Conservation (phyloP, 1,140 invertebrate species). For the Drosophila prosaltans region DNA sequence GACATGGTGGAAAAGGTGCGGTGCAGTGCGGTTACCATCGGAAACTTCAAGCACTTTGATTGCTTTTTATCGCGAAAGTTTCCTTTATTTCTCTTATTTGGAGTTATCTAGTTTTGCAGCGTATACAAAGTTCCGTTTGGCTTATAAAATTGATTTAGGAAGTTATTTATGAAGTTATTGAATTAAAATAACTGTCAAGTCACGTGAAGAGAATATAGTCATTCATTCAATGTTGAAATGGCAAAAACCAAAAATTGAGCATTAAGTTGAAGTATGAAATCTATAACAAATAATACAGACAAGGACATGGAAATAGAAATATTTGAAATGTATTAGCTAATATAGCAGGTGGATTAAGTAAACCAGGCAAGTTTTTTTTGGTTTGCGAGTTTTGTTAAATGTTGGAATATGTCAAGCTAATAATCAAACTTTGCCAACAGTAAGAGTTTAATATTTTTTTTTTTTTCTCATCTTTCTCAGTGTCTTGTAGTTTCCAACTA, state of each 20-base stretch:
- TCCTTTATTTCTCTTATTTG: not conserved
- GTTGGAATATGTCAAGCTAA: too few species aligned
- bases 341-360: too few species aligned
- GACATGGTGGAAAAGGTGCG: constrained; percentile 18
- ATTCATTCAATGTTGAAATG: constrained; percentile 42
- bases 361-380: too few species aligned
- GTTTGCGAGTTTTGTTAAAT: too few species aligned
- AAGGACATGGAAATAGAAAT: not conserved
- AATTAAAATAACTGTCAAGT: constrained; percentile 63
- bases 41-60: constrained; percentile 76
- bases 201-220: constrained; percentile 45
- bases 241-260: constrained; percentile 11
- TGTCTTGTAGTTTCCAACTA: too few species aligned
- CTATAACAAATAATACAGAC: not conserved
- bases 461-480: too few species aligned
- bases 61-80: constrained; percentile 68
- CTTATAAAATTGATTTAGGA: constrained; percentile 22
- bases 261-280: not conserved
- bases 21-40: constrained; percentile 40
- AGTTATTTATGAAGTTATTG: constrained; percentile 61
- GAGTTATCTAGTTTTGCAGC: constrained; percentile 33
- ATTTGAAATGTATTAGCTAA: not conserved
- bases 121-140: constrained; percentile 62
- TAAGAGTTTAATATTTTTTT: too few species aligned
- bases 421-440: too few species aligned